phyloP scores from a whole-genome alignment of 2,888 invertebrate species.

The Hemaris fuciformis region DNA sequence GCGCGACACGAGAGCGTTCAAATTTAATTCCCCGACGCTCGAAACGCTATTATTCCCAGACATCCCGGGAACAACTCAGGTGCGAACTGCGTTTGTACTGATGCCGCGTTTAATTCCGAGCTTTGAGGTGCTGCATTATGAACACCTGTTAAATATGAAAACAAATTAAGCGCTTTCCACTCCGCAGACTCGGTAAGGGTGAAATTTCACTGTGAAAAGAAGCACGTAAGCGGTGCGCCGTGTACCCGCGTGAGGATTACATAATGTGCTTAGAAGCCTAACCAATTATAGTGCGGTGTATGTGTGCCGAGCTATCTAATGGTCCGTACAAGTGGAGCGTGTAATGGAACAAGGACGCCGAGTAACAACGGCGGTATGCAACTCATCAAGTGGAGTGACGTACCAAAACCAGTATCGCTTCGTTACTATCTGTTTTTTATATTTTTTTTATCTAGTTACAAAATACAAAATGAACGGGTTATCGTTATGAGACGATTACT shows the following conservation, averaged over 20 bases:
- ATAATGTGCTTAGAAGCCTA: slow-evolving; percentile 5
- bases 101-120: neutral
- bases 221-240: neutral
- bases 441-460: too few species aligned
- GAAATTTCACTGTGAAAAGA: neutral
- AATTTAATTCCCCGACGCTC: neutral
- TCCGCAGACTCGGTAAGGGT: neutral
- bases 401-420: neutral
- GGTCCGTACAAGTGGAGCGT: slow-evolving; percentile 15
- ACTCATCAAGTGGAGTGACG: slow-evolving; percentile 1
- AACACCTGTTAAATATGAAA: neutral
- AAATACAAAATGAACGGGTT: too few species aligned
- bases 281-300: neutral
- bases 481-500: too few species aligned
- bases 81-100: neutral
- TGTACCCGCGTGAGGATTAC: slow-evolving; percentile 1
- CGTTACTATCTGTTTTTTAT: neutral
- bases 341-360: slow-evolving; percentile 15
- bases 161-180: neutral
- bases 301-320: slow-evolving; percentile 16
- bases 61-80: neutral
- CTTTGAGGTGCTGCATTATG: neutral
- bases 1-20: slow-evolving; percentile 9
- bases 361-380: slow-evolving; percentile 11
- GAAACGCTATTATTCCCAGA: neutral